phyloP scores from a whole-genome alignment of 2,797 vertebrate genomes.

The Hyperoplus lanceolatus region DNA sequence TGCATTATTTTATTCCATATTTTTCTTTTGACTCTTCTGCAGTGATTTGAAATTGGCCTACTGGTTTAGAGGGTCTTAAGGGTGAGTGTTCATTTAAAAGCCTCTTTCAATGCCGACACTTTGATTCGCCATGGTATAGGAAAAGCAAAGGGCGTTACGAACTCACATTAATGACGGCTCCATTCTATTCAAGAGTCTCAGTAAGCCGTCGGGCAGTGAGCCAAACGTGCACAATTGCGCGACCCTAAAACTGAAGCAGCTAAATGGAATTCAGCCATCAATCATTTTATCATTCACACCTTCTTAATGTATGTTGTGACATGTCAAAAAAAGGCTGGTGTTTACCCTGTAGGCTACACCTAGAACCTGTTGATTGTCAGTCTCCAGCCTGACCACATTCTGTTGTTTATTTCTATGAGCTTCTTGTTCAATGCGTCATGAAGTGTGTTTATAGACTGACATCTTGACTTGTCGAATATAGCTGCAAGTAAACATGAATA shows the following conservation, averaged over 20 bases:
- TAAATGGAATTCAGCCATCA: too few species aligned
- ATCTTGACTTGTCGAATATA: slow-evolving; percentile 41
- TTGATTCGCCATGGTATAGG: neutral
- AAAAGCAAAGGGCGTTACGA: neutral
- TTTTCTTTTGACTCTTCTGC: neutral
- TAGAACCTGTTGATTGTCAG: slow-evolving; percentile 18
- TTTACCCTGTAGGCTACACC: slow-evolving; percentile 15
- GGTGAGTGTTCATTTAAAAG: neutral
- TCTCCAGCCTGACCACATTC: slow-evolving; percentile 23
- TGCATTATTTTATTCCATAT: neutral
- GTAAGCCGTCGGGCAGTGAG: neutral
- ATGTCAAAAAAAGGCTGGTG: neutral
- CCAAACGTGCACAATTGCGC: neutral
- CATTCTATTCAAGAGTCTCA: neutral
- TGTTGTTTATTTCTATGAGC: slow-evolving; percentile 31
- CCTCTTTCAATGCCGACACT: neutral
- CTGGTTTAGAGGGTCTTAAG: neutral
- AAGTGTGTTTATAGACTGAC: slow-evolving; percentile 38
- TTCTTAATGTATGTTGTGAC: too few species aligned
- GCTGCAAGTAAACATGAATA: slow-evolving; percentile 38
- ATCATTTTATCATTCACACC: too few species aligned
- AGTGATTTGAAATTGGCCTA: neutral
- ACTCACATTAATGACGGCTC: neutral
- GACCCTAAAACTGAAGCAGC: too few species aligned
- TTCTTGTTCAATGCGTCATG: slow-evolving; percentile 20